Conservation (phyloP, 2,113 vertebrate genomes). For the Poeciliopsis prolifica region DNA sequence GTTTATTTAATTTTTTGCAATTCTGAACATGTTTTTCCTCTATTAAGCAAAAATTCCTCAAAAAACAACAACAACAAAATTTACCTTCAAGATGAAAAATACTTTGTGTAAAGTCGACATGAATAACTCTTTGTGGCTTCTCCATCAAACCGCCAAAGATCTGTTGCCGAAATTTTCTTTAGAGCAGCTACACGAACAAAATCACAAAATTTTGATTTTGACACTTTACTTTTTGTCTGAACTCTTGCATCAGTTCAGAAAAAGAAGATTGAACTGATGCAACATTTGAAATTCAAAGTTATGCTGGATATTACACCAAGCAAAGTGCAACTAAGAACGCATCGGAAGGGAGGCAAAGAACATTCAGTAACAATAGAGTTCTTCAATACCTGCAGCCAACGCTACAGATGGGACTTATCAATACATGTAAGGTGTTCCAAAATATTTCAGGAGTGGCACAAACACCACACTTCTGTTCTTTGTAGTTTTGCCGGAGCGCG, state of each 20-base stretch:
- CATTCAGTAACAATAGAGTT: conserved; percentile 51
- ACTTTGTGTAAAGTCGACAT: no score
- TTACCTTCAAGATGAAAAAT: no score
- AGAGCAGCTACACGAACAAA: conserved; percentile 8
- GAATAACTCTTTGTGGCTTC: neutral
- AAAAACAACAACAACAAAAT: neutral
- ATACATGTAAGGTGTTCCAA: conserved; percentile 44
- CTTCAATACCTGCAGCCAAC: conserved; percentile 58
- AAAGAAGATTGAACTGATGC: neutral
- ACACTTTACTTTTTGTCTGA: neutral
- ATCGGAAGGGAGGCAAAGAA: conserved; percentile 32
- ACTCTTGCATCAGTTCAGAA: neutral
- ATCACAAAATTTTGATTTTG: no score
- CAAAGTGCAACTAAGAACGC: conserved; percentile 20
- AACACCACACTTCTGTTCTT: conserved; percentile 28
- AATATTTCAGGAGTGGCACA: conserved; percentile 27
- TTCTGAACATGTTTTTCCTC: no score
- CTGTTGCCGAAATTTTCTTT: neutral
- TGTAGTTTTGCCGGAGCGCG: conserved; percentile 13
- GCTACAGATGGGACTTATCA: conserved; percentile 44
- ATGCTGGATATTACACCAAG: conserved; percentile 6
- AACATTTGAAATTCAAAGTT: conserved; percentile 9
- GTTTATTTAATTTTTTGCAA: no score
- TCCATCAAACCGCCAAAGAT: no score
- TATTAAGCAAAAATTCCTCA: no score